These are phyloP conservation scores for Mirza zaza DNA, from an alignment of 2,113 vertebrate genomes.

Conservation along the genomic window DNA sequence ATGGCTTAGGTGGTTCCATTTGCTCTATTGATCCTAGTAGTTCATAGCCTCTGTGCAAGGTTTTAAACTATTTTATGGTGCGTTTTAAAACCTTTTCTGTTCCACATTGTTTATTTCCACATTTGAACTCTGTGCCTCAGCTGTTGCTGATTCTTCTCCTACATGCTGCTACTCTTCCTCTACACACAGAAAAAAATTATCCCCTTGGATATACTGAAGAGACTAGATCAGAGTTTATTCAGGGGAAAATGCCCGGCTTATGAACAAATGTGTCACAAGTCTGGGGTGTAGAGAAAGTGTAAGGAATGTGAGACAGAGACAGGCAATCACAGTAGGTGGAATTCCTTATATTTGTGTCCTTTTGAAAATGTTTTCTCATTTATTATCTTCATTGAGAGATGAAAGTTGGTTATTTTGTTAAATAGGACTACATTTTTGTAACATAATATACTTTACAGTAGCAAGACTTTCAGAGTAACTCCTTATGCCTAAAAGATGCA, in stretches of 20 bases:
- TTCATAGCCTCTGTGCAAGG: background rate
- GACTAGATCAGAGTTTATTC: background rate
- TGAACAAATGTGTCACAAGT: background rate
- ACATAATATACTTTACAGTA: background rate
- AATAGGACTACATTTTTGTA: slow-evolving; percentile 3
- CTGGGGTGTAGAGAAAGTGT: background rate
- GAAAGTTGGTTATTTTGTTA: slow-evolving; percentile 25
- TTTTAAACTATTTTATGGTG: background rate
- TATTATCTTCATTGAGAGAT: background rate
- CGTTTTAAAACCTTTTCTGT: slow-evolving; percentile 12
- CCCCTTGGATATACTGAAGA: background rate
- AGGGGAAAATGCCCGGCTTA: background rate
- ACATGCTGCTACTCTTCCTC: background rate
- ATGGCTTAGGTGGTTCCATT: background rate
- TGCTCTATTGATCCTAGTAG: background rate
- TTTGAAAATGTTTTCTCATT: slow-evolving; percentile 18
- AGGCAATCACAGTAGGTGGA: background rate
- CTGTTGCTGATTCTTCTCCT: slow-evolving; percentile 19
- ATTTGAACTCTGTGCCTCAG: slow-evolving; percentile 8
- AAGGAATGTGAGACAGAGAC: background rate
- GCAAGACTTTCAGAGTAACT: background rate
- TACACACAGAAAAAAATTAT: background rate
- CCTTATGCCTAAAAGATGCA: slow-evolving; percentile 31
- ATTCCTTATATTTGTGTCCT: background rate
- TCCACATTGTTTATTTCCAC: background rate